Conservation (phyloP, 2,797 vertebrate species). For the Capromys pilorides region DNA sequence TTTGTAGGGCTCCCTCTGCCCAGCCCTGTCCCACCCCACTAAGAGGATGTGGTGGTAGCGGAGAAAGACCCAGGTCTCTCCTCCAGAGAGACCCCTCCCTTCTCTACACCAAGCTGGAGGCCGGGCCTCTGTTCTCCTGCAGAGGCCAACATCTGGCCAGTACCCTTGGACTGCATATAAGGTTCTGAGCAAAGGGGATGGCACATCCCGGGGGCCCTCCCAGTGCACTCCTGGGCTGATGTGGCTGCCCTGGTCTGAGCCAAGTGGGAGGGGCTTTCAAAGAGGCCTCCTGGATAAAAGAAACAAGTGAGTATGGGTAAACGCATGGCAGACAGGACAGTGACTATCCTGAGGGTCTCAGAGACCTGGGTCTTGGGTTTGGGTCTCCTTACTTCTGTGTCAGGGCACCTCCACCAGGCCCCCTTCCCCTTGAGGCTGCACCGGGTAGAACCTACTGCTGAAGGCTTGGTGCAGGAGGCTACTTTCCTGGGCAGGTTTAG, state of each 20-base stretch:
- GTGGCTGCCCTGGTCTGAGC: background rate
- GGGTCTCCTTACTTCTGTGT: background rate
- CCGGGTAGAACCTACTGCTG: background rate
- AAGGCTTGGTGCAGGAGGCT: background rate
- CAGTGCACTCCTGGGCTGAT: background rate
- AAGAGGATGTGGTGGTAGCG: background rate
- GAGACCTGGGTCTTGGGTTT: background rate
- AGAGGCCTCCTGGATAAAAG: background rate
- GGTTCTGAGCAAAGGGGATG: background rate
- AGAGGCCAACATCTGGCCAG: background rate
- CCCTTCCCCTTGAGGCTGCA: background rate
- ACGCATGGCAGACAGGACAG: background rate
- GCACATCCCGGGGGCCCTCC: background rate
- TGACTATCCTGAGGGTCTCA: background rate
- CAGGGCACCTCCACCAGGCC: too few relatives aligned
- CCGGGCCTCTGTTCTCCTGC: background rate
- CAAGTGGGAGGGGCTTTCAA: background rate
- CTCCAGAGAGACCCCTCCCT: background rate
- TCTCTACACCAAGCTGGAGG: accelerated
- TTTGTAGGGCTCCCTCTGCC: background rate
- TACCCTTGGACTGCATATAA: accelerated
- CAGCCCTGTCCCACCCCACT: background rate
- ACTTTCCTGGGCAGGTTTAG: background rate
- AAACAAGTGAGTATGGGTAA: background rate
- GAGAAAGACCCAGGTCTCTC: background rate